Percentiles rank a stretch among this genome's conserved stretches.
Evolutionary conservation across 1,140 invertebrate species (phyloP).

Genomic region (Scaptomyza hsui): DNA sequence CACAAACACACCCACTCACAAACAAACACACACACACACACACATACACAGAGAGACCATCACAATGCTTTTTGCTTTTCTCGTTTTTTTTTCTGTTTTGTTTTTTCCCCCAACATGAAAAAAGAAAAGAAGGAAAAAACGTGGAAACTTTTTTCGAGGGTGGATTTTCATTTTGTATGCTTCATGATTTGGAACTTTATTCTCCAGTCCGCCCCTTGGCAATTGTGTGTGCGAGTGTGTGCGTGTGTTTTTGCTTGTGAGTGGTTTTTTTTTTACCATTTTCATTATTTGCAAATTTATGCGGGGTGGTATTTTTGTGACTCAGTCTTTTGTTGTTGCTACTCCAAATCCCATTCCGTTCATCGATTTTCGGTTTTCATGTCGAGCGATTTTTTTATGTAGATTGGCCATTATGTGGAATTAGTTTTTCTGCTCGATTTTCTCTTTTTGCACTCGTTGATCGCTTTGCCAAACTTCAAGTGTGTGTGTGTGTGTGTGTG

Average conservation of each 20-base stretch:
- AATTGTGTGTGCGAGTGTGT: slow-evolving; percentile 14
- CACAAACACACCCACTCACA: slow-evolving; percentile 26
- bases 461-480: slow-evolving; percentile 6
- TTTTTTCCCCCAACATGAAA: slow-evolving; percentile 68
- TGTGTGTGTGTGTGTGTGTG: slow-evolving; percentile 11
- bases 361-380: slow-evolving; percentile 72
- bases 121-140: slow-evolving; percentile 57
- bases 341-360: slow-evolving; percentile 41
- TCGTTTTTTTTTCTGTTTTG: neutral
- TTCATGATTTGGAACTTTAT: slow-evolving; percentile 82
- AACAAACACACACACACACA: neutral
- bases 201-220: slow-evolving; percentile 42
- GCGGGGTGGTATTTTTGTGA: slow-evolving; percentile 63
- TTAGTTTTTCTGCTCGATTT: slow-evolving; percentile 64
- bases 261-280: slow-evolving; percentile 69
- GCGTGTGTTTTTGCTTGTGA: slow-evolving; percentile 29
- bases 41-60: slow-evolving; percentile 21
- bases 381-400: slow-evolving; percentile 75
- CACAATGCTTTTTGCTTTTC: slow-evolving; percentile 66
- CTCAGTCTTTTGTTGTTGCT: slow-evolving; percentile 20
- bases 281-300: slow-evolving; percentile 82
- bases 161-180: slow-evolving; percentile 81
- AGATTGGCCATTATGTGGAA: slow-evolving; percentile 79
- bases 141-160: slow-evolving; percentile 76
- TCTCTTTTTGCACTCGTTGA: slow-evolving; percentile 51